A percentile compares a stretch with the other conserved stretches of the same genome.
phyloP scores from a whole-genome alignment of 2,113 vertebrate genomes.

The Entomyzon cyanotis region DNA sequence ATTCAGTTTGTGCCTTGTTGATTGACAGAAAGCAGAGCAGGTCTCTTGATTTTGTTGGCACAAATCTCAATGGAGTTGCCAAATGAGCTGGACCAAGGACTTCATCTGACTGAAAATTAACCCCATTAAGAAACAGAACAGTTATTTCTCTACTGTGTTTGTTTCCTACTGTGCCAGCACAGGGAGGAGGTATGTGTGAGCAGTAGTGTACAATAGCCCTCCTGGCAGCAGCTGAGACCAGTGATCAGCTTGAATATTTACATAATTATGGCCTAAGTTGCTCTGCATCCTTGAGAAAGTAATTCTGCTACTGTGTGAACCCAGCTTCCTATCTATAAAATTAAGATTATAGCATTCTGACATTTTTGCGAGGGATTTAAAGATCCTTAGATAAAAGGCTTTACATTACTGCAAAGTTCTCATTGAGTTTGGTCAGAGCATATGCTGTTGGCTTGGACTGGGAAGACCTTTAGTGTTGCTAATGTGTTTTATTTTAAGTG shows the following conservation, averaged over 20 bases:
- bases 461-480: neutral
- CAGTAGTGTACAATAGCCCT: neutral
- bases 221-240: neutral
- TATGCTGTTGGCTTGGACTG: neutral
- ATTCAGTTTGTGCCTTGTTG: neutral
- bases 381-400: conserved; percentile 9
- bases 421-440: neutral
- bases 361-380: neutral
- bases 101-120: neutral
- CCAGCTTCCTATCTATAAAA: neutral
- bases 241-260: neutral
- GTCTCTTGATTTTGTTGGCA: neutral
- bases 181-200: neutral
- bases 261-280: neutral
- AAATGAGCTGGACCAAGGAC: neutral
- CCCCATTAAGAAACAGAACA: neutral
- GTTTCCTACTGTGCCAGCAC: neutral
- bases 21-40: neutral
- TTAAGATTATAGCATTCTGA: neutral
- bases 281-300: neutral
- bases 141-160: neutral
- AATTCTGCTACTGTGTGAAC: neutral
- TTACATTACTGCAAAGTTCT: neutral
- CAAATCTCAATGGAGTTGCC: neutral
- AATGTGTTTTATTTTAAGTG: conserved; percentile 33